These are phyloP conservation scores for Byasa hedistus DNA, from an alignment of 2,888 invertebrate species.

Conservation along the genomic window DNA sequence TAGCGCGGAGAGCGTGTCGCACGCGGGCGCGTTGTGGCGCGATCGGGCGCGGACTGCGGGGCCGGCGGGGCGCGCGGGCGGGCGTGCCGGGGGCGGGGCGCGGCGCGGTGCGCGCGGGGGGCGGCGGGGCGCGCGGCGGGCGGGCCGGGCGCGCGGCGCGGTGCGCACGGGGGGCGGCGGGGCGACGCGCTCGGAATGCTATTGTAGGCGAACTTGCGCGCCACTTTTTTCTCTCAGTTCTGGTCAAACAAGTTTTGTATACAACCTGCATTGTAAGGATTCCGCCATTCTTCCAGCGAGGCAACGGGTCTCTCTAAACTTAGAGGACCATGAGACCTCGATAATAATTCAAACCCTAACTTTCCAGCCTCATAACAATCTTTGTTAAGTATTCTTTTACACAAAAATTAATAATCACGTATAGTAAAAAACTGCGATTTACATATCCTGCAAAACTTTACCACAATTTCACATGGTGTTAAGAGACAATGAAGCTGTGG, in stretches of 20 bases:
- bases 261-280: slow-evolving; percentile 80
- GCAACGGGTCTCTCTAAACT: slow-evolving; percentile 72
- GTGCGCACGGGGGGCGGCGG: slow-evolving; percentile 51
- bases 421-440: no score
- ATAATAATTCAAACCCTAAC: slow-evolving; percentile 24
- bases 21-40: slow-evolving; percentile 54
- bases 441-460: no score
- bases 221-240: slow-evolving; percentile 76
- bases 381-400: no score
- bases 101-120: slow-evolving; percentile 31
- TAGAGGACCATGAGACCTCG: slow-evolving; percentile 54
- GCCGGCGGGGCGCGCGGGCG: slow-evolving; percentile 36
- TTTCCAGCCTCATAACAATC: no score
- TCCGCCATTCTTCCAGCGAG: slow-evolving; percentile 74
- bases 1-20: slow-evolving; percentile 41
- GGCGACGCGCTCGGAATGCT: slow-evolving; percentile 67
- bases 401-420: no score
- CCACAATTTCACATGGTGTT: no score
- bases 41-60: slow-evolving; percentile 55
- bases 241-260: slow-evolving; percentile 80
- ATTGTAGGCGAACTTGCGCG: slow-evolving; percentile 79
- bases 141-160: slow-evolving; percentile 26
- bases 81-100: slow-evolving; percentile 39
- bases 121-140: slow-evolving; percentile 8
- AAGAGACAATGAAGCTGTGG: no score